Evolutionary conservation across 2,797 vertebrate genomes (phyloP), one percentile per base, ranked within the genome.

Genomic region (Sitta carolinensis): DNA sequence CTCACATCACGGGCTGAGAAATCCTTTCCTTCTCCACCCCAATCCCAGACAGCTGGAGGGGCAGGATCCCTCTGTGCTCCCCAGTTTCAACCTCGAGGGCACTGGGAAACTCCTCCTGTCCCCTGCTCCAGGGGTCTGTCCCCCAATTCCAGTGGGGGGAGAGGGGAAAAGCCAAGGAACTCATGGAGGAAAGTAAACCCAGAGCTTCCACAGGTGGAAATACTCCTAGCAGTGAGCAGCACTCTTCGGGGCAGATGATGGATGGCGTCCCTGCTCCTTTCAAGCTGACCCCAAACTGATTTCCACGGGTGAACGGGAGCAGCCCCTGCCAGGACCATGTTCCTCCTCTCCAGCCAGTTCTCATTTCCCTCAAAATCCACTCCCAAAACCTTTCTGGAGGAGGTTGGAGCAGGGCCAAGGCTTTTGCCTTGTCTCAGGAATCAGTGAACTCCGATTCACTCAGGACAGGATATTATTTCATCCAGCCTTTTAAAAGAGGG

Each of bases 401-500:
- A 20, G 19, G 7, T 1, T 87, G 95, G 89, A 95, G 42, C 47
- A 13, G 0, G 1, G 87, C 89, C 94, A 93, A 11, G 0, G 16
- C 79, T 68, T 51, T 64, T 79, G 73, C 94, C 62, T 80, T 66
- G 62, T 84, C 64, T 82, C 20, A 11, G 68, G 81, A 89, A 58
- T 50, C 15, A 0, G 25, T 57, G 86, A 93, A 51, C 91, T 94
- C 47, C 2, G 11, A 54, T 77, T 92, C 94, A 75, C 76, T 84
- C 13, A 1, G 67, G 75, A 84, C 78, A 80, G 88, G 94, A 90
- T 88, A 84, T 93, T 90, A 84, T 95, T 96, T 95, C 83, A 67
- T 38, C 47, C 70, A 72, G 30, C 34, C 21, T 87, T 76, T 92
- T 26, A 11, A 55, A 81, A 16, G 22, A 16, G 19, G 51, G 18